Percentiles rank a stretch among this genome's conserved stretches.
These are phyloP conservation scores for Drosophila picticornis DNA, from an alignment of 2,888 invertebrate species.

Conservation along the genomic window DNA sequence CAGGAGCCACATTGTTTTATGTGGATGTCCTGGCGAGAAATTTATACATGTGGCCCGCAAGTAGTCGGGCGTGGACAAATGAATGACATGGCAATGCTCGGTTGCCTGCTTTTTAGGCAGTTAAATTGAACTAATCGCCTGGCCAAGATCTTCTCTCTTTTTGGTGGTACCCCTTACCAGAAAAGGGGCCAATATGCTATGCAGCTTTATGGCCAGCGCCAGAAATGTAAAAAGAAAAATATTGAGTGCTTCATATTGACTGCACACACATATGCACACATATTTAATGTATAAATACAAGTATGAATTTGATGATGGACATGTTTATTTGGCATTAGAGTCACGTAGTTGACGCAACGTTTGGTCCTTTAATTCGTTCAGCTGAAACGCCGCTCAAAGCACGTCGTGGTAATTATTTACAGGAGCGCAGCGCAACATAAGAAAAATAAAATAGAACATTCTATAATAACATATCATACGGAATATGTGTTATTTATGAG, in stretches of 20 bases:
- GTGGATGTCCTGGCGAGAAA: conserved; percentile 67
- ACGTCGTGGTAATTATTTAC: conserved; percentile 79
- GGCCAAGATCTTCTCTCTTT: conserved; percentile 57
- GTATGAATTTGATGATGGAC: conserved; percentile 22
- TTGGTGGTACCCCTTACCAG: neutral
- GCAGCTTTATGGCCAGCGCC: conserved; percentile 70
- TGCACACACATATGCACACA: conserved; percentile 34
- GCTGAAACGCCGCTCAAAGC: conserved; percentile 57
- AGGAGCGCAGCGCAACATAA: conserved; percentile 52
- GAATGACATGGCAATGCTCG: conserved; percentile 72
- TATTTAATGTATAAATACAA: conserved; percentile 10
- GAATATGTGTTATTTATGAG: conserved; percentile 71
- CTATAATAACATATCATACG: conserved; percentile 66
- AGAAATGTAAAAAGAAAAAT: conserved; percentile 75
- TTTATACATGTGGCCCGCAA: conserved; percentile 75
- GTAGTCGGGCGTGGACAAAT: conserved; percentile 80
- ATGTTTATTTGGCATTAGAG: conserved; percentile 66
- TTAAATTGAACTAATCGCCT: conserved; percentile 76
- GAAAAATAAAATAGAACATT: conserved; percentile 61
- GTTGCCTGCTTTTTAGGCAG: conserved; percentile 60
- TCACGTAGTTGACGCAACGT: conserved; percentile 82
- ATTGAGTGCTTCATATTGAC: conserved; percentile 70
- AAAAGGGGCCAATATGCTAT: conserved; percentile 60
- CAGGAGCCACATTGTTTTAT: conserved; percentile 47
- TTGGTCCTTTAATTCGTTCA: conserved; percentile 77